Conservation (phyloP, 2,113 vertebrate genomes). For the Vimba vimba region DNA sequence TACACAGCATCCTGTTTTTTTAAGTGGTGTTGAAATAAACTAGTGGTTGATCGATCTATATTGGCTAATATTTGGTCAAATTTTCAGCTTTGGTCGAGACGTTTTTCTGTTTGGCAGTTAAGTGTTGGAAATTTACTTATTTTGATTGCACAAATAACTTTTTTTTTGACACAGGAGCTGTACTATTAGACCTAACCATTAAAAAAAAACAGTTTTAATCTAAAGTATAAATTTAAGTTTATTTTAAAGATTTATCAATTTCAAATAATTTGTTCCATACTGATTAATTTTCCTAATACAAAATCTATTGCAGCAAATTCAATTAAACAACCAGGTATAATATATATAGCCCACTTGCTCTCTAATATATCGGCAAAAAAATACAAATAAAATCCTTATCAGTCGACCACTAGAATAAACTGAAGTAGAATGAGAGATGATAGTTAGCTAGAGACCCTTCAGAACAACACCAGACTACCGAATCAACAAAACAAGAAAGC, state of each 20-base stretch:
- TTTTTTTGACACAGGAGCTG: not conserved
- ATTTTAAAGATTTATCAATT: not conserved
- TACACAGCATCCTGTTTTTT: not conserved
- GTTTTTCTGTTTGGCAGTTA: not conserved
- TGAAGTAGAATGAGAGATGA: not conserved
- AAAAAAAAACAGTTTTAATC: not conserved
- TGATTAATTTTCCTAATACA: not conserved
- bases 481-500: conserved; percentile 5
- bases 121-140: not conserved
- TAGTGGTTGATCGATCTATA: not conserved
- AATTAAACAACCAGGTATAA: too few species aligned
- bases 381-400: not conserved
- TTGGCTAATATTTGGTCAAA: not conserved
- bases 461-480: not conserved
- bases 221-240: not conserved
- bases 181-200: not conserved
- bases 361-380: not conserved
- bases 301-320: not conserved
- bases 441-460: not conserved
- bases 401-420: not conserved
- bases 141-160: not conserved
- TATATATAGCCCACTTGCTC: not conserved
- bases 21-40: not conserved
- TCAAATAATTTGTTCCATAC: not conserved
- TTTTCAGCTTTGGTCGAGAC: not conserved